Base-by-base conservation (phyloP, 2,113 vertebrate species). In the Equus quagga region DNA sequence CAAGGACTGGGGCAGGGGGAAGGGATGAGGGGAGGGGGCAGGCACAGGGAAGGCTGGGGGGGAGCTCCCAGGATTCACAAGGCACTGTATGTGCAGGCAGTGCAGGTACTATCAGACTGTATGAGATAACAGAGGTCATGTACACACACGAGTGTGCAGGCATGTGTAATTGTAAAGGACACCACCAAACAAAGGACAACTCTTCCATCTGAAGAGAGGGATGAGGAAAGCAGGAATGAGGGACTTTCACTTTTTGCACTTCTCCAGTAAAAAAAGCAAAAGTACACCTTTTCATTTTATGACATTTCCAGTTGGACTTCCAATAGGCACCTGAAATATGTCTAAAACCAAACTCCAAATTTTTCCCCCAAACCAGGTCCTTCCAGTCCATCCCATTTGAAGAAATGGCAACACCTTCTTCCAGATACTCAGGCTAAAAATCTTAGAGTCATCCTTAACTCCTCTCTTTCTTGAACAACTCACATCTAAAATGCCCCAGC, bases 1-100 rank as follows among this genome's bases (percentile, higher is more conserved):
- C 44, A 28, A 89, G n/a, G n/a, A 28, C 28, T 15, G 0, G 10
- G 31, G 6, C 58, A 1, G 23, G 15, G 5, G 1, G 31, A 41
- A 41, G 36, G 36, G 36, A 3, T 41, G 36, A 41, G 0, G 10
- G 31, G 6, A 58, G 1, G 23, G 15, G 5, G 1, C 26, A 1
- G 9, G 5, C 2, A 1, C 0, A 4, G 7, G 41, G 46, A 33
- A 17, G 67, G 26, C 2, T 8, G n/a, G 19, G 5, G 11, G 58
- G 26, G 15, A 19, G n/a, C 54, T 24, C 23, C 65, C 31, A 0
- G 78, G n/a, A 41, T 41, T 33, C 23, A 49, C 21, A 49, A 72
- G 69, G 10, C 24, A 26, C 49, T 28, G 8, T 3, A 33, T 26
- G 8, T 41, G 51, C 58, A 70, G 67, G 21, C 28, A 28, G 28